These are phyloP conservation scores for Lasiurus cinereus DNA, from an alignment of 2,113 vertebrate genomes.

Conservation along the genomic window DNA sequence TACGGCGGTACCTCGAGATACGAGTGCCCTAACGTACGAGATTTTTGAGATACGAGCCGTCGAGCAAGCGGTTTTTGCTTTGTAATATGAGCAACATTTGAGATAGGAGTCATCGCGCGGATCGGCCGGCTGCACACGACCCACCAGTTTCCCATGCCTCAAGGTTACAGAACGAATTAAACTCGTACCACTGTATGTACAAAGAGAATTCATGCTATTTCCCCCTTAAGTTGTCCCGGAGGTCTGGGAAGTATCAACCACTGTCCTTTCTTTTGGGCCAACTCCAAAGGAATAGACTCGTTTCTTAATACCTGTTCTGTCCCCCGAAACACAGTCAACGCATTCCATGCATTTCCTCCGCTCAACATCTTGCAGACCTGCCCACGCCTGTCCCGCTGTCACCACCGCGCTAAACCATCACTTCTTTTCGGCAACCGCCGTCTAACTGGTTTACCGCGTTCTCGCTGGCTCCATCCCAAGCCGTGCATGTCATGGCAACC, in stretches of 20 bases:
- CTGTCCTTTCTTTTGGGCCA: background rate
- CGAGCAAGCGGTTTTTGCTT: too few species aligned
- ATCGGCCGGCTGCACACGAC: too few species aligned
- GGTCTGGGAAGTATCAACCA: background rate
- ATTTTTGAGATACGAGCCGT: too few species aligned
- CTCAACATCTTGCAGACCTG: background rate
- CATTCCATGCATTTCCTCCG: background rate
- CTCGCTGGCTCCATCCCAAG: background rate
- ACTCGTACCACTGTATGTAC: background rate
- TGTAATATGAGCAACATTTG: too few species aligned
- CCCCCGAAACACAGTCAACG: background rate
- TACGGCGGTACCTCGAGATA: too few species aligned
- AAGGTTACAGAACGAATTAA: too few species aligned
- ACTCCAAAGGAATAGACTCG: background rate
- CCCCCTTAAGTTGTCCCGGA: background rate
- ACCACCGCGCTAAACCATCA: background rate
- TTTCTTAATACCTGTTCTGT: background rate
- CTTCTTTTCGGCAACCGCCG: rapidly evolving
- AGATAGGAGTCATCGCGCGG: too few species aligned
- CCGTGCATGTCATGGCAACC: background rate
- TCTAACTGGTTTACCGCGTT: background rate
- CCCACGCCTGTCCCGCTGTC: background rate
- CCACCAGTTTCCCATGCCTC: too few species aligned
- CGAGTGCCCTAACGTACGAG: too few species aligned
- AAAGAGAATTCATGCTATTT: background rate